Evolutionary conservation across 2,888 invertebrate genomes (phyloP), one percentile per base, ranked within the genome.

Genomic region (Autographa pulchrina): DNA sequence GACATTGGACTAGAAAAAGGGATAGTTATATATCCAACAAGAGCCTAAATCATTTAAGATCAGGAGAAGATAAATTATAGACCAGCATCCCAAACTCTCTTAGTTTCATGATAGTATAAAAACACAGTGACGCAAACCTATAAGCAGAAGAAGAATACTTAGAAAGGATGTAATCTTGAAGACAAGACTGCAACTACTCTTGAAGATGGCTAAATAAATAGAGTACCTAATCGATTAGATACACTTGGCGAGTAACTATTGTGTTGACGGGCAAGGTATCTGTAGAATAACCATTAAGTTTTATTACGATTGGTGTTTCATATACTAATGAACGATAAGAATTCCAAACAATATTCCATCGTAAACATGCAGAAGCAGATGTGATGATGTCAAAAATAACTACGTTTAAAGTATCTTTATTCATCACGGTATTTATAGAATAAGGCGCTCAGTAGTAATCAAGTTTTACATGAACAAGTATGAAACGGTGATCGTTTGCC

Each of bases 401-500:
- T 56, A 38, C 41, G 20, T 38, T 56, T 62, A 56, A 43, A 72
- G 1, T 60, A 62, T 59, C 62, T 71, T 60, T 68, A 14, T 78
- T 66, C 65, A 65, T 61, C 71, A 67, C 68, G 60, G 68, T 75
- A 75, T 73, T 74, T 75, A 80, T 85, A 80, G 73, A 70, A 61
- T 65, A 56, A 56, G 25, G 54, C 74, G 78, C 77, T 77, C 77
- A 76, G 75, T 78, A 83, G 72, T 75, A 74, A 84, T 81, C 82
- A 78, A 84, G 83, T 85, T 81, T 86, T 84, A 88, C 82, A 83
- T 65, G 78, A 62, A 70, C 71, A 80, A 78, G 80, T 70, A 80
- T 41, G 66, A 72, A 77, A 74, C 71, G 62, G 35, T 72, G 80
- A 84, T 86, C 85, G 72, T 80, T 86, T 83, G 69, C 80, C 62